Evolutionary conservation across 2,113 vertebrate genomes (phyloP), one percentile per base, ranked within the genome.

Genomic region (Pipra filicauda): DNA sequence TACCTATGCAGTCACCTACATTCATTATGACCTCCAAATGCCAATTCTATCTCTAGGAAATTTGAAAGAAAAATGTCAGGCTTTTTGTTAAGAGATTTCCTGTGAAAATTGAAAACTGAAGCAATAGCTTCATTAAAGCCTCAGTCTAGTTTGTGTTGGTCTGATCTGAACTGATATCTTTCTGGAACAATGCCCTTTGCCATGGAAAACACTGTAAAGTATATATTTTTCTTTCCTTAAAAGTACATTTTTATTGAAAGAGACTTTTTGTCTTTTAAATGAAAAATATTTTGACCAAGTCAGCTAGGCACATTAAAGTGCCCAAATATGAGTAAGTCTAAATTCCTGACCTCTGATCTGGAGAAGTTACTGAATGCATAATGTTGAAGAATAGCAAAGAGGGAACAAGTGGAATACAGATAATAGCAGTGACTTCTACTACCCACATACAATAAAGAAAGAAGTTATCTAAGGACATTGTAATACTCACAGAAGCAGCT

Each of bases 381-480:
- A 94, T 69, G n/a, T 52, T 91, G 91, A 89, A 83, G 78, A 89
- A 81, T 57, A 91, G 78, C 59, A 89, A 90, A 91, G 72, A 85
- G 21, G 65, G 80, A 96, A 95, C 61, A 92, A 93, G 44, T 75
- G 83, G 86, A 75, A 93, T 81, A 72, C 83, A 93, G 86, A 86
- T 94, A 94, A 91, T 89, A 96, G 62, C 82, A 87, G 26, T 75
- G 76, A 76, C 92, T 94, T 96, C 83, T 92, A 30, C 91, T 96
- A 69, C 76, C 65, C 90, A 84, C 61, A 61, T 86, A 66, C 41
- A 87, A 37, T 89, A 26, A 31, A 91, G 69, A 80, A 52, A 84
- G 73, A 86, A 93, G 93, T 93, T 95, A 95, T 91, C 57, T 91
- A 81, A 96, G 90, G 96, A 95, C 92, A 89, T 9, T 62, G 39